Percentiles rank a stretch among this genome's conserved stretches.
These are phyloP conservation scores for Dastarcus helophoroides DNA, from an alignment of 2,888 invertebrate genomes.

Conservation along the genomic window DNA sequence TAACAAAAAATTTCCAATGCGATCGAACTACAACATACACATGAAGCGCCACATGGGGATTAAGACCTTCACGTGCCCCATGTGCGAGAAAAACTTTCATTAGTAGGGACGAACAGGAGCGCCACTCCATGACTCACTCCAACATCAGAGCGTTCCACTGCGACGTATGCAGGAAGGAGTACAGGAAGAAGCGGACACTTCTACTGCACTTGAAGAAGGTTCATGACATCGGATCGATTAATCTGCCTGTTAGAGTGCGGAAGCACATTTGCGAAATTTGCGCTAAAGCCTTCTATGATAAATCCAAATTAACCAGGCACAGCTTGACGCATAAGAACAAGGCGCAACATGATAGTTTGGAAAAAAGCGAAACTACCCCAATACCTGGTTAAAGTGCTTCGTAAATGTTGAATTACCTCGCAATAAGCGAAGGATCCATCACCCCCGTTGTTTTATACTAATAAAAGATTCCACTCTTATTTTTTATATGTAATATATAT, in stretches of 20 bases:
- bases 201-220: conserved; percentile 40
- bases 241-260: conserved; percentile 26
- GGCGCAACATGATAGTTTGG: too few relatives aligned
- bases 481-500: too few relatives aligned
- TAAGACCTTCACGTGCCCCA: conserved; percentile 16
- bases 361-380: too few relatives aligned
- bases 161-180: conserved; percentile 40
- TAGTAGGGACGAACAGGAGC: conserved; percentile 15
- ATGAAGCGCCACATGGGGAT: conserved; percentile 17
- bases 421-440: too few relatives aligned
- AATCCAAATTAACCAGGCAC: conserved; percentile 17
- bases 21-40: conserved; percentile 16
- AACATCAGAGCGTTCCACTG: conserved; percentile 26
- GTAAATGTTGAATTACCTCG: too few relatives aligned
- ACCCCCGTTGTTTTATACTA: too few relatives aligned
- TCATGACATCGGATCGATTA: conserved; percentile 32
- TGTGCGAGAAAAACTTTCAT: conserved; percentile 18
- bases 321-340: conserved; percentile 16
- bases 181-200: conserved; percentile 36
- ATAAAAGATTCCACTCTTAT: too few relatives aligned
- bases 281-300: conserved; percentile 27
- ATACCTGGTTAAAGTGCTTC: too few relatives aligned
- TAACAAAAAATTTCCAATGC: conserved; percentile 16
- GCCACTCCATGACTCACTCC: conserved; percentile 16
- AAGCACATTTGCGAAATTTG: conserved; percentile 17